phyloP scores from a whole-genome alignment of 2,888 invertebrate genomes.

The Tortrix viridana region DNA sequence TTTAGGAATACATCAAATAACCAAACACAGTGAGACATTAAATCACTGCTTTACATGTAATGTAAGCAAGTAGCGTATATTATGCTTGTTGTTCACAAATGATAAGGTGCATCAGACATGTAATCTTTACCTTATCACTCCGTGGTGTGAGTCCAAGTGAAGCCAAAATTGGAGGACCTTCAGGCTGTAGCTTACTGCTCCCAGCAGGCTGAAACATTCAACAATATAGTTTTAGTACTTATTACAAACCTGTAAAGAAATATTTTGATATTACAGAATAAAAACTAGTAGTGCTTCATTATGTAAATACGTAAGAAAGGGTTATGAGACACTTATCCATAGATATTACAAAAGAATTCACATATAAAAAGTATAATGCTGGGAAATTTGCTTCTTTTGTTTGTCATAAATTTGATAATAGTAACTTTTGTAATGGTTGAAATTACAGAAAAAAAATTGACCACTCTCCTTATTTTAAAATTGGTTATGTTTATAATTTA shows the following conservation, averaged over 20 bases:
- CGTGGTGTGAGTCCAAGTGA: conserved; percentile 80
- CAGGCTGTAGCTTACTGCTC: conserved; percentile 71
- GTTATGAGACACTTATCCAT: no score
- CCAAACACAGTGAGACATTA: background rate
- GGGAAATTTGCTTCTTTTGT: no score
- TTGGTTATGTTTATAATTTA: no score
- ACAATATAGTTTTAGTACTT: conserved; percentile 17
- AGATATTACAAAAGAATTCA: no score
- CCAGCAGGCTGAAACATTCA: conserved; percentile 65
- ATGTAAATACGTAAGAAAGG: background rate
- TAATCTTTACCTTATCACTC: conserved; percentile 82
- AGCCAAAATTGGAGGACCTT: conserved; percentile 81
- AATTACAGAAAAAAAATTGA: no score
- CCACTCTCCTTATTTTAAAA: no score
- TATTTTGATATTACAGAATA: no score
- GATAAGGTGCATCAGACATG: conserved; percentile 51
- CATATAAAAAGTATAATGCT: no score
- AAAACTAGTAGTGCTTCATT: background rate
- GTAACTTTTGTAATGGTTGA: no score
- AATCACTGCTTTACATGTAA: conserved; percentile 25
- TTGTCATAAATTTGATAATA: no score
- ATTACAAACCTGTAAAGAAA: background rate
- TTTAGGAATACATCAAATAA: background rate
- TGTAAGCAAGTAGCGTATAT: conserved; percentile 37
- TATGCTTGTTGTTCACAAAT: conserved; percentile 42